Base-by-base conservation (phyloP, 2,113 vertebrate species). In the Scolopax mira region DNA sequence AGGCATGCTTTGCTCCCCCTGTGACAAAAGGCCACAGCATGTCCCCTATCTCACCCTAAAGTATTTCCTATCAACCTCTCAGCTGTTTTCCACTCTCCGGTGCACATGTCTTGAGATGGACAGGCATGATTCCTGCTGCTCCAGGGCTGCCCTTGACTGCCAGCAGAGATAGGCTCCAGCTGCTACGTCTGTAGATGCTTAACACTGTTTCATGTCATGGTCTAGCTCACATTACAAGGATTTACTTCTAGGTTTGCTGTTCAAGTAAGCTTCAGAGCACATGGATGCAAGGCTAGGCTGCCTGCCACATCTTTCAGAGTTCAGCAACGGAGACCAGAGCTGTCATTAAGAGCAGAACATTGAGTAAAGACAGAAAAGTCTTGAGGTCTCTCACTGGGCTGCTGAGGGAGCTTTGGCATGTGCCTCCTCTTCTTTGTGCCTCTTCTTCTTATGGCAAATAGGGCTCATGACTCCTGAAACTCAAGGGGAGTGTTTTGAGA, bases 271-370 rank as follows among this genome's bases (percentile, higher is more conserved):
- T 75, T 55, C 39, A 39, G 74, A 82, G 30, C 16, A 74, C 3
- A 0, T 4, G 35, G 25, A 65, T 18, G 31, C 10, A 37, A 75
- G 23, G 9, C 17, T 64, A 62, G 25, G 27, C 8, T 64, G 35
- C 31, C 62, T 81, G 18, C 13, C 31, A 18, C 11, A 42, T 19
- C 39, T 70, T 93, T 54, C 41, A 42, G 65, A 74, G 52, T 44
- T 8, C 77, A 70, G 28, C 2, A 73, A 41, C 0, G 0, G 4
- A 41, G 18, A 27, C 5, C 2, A 7, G 37, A 65, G 27, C 5
- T 72, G 27, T n/a, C 10, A 7, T 27, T 28, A 27, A 77, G 46
- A 70, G 8, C 1, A 89, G 44, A 48, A 54, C 7, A 16, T 0
- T 21, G 48, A 10, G 39, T 7, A 35, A 57, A 42, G 18, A 10